Conservation (phyloP, 1,140 invertebrate species). For the Triops longicaudatus region DNA sequence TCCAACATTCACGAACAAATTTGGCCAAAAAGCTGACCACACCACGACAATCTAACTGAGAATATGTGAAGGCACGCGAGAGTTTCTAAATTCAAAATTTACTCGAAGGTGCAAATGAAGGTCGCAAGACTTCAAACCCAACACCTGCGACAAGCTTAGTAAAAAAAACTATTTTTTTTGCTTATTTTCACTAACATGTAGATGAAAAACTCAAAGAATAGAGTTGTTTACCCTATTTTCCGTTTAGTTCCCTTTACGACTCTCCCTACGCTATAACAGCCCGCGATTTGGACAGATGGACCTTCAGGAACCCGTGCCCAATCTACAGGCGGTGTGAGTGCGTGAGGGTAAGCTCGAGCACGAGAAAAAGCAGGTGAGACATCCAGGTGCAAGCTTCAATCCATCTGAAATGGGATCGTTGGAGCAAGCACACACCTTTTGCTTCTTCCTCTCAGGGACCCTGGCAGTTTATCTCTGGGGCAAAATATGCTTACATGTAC, state of each 20-base stretch:
- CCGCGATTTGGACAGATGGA: neutral
- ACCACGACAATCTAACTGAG: too few species aligned
- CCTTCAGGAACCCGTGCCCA: neutral
- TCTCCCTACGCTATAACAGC: neutral
- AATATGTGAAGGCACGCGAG: too few species aligned
- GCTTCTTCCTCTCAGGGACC: neutral
- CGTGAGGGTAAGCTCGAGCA: neutral
- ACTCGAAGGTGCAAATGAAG: too few species aligned
- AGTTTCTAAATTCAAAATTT: too few species aligned
- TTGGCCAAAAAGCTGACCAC: too few species aligned
- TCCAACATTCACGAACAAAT: too few species aligned
- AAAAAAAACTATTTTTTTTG: too few species aligned
- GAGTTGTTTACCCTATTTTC: neutral
- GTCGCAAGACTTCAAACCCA: too few species aligned
- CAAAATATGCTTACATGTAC: neutral
- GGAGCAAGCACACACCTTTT: neutral
- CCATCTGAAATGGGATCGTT: neutral
- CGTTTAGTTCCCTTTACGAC: neutral
- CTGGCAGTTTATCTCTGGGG: neutral
- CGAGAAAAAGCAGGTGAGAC: neutral
- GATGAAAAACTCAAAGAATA: too few species aligned
- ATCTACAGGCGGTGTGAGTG: neutral
- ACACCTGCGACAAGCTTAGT: too few species aligned
- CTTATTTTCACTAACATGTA: too few species aligned
- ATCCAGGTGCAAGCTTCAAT: neutral